Evolutionary conservation across 2,113 vertebrate genomes (phyloP), one percentile per base, ranked within the genome.

Genomic region (Coregonus clupeaformis): DNA sequence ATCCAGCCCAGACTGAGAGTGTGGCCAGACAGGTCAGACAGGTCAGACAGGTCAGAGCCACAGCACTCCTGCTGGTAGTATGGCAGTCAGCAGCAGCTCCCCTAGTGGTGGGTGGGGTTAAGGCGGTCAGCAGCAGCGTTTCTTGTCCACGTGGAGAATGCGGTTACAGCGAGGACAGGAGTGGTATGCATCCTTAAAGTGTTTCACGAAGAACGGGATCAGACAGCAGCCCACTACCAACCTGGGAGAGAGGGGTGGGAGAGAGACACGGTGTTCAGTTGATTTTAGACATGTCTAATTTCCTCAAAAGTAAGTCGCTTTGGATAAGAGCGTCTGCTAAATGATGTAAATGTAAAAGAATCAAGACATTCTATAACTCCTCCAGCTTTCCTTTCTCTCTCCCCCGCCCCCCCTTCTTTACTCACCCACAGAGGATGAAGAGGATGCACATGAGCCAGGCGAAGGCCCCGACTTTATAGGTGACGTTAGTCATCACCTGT

Each of bases 381-480:
- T 42, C 36, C 36, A 0, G 25, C 27, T 14, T 18, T 5, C 11
- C 64, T 13, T 30, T 27, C 27, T 42, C 52, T 25, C 42, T 3
- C 47, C 4, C 30, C 18, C 5, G 24, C 7, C 20, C 16, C 52
- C 18, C 11, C 36, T 49, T n/a, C 4, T 59, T 6, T 7, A 80
- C 91, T 89, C 82, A 94, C 93, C 93, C 93, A 18, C 88, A 91
- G 77, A 92, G 86, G 80, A 94, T 91, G 80, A 94, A 87, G 77
- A 94, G 90, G 11, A 94, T 2, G 68, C 91, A 93, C 92, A 93
- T 92, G 24, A 93, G 86, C 92, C 92, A 93, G 59, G 93, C 92
- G 22, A 90, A 94, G 0, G 52, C 72, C 7, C 93, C 93, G 1
- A 88, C 86, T 82, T 92, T 94, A 77, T 94, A 92, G 55, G 55